phyloP scores from a whole-genome alignment of 2,797 vertebrate species.

The Numenius phaeopus region DNA sequence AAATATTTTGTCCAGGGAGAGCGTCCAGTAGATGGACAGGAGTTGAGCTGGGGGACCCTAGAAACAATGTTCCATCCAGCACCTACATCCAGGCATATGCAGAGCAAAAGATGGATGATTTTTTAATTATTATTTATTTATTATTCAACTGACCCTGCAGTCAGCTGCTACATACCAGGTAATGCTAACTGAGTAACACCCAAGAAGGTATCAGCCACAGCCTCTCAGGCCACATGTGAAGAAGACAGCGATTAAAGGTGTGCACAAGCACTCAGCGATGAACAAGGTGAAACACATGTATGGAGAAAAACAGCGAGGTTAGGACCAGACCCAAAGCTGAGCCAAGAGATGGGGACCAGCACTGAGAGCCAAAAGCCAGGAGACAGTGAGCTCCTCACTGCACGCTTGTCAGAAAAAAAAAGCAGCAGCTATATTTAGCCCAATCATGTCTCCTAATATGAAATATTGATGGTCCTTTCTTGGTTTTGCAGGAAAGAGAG shows the following conservation, averaged over 20 bases:
- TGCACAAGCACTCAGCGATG: accelerated
- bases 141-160: not conserved
- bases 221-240: not conserved
- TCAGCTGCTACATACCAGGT: not conserved
- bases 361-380: accelerated
- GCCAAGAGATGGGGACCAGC: not conserved
- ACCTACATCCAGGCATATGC: not conserved
- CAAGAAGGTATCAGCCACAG: not conserved
- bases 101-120: not conserved
- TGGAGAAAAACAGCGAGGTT: accelerated
- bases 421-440: not conserved
- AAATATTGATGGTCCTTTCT: constrained; percentile 7
- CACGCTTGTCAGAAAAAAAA: accelerated
- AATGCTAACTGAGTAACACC: not conserved
- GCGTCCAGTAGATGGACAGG: too few relatives aligned
- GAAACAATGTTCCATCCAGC: not conserved
- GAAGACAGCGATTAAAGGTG: not conserved
- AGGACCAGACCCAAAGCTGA: not conserved
- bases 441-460: accelerated
- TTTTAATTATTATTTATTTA: not conserved
- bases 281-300: not conserved
- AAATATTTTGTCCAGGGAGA: not conserved
- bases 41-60: not conserved
- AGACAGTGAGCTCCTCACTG: accelerated
- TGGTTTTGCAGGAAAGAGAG: not conserved